phyloP scores from a whole-genome alignment of 2,888 invertebrate species.

The Zaprionus lineosus region DNA sequence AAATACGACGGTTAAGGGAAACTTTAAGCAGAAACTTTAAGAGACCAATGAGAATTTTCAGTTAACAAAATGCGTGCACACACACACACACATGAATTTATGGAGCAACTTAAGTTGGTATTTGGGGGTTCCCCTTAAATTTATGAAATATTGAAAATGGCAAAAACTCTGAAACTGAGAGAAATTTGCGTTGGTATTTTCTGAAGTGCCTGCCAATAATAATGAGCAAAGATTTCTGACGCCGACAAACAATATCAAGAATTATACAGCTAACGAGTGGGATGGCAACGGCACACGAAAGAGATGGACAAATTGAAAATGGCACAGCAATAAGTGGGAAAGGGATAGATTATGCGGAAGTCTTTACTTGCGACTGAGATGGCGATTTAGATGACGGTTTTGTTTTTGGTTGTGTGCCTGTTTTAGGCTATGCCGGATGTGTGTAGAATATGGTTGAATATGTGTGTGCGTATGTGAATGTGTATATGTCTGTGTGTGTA shows the following conservation, averaged over 20 bases:
- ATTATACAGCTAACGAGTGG: slow-evolving; percentile 44
- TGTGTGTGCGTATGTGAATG: slow-evolving; percentile 7
- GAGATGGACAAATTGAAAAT: not conserved
- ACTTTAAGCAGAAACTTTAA: slow-evolving; percentile 2
- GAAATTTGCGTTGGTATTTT: slow-evolving; percentile 28
- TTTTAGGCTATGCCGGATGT: slow-evolving; percentile 47
- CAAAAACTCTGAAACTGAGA: slow-evolving; percentile 20
- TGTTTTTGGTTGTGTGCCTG: slow-evolving; percentile 31
- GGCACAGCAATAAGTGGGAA: too few species aligned
- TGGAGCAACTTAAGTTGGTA: too few species aligned
- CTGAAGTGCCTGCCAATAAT: slow-evolving; percentile 62
- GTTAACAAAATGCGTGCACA: not conserved
- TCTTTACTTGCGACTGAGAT: slow-evolving; percentile 14
- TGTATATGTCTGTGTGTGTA: slow-evolving; percentile 1
- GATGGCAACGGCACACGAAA: not conserved
- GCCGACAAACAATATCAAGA: slow-evolving; percentile 59
- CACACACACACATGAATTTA: not conserved
- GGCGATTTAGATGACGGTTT: slow-evolving; percentile 34
- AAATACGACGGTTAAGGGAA: slow-evolving; percentile 10
- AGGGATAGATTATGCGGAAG: slow-evolving; percentile 3
- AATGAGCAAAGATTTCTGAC: slow-evolving; percentile 72
- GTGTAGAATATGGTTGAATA: slow-evolving; percentile 26
- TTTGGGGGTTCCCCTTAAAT: slow-evolving; percentile 13
- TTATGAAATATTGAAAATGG: slow-evolving; percentile 48
- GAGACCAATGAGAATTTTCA: not conserved